A percentile compares a stretch with the other conserved stretches of the same genome.
phyloP scores from a whole-genome alignment of 2,888 invertebrate species.

The Criorhina ranunculi region DNA sequence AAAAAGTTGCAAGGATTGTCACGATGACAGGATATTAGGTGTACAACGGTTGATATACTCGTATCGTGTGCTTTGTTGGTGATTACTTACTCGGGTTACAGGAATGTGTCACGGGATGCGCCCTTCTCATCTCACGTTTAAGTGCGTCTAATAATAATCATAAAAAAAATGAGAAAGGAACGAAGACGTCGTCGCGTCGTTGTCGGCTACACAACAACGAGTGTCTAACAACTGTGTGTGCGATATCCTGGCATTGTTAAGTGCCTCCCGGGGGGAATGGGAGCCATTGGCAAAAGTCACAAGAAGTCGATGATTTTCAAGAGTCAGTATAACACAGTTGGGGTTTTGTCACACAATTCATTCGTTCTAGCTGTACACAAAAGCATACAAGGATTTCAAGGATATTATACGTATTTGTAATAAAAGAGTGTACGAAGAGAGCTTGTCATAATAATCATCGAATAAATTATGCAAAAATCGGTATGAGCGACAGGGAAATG shows the following conservation, averaged over 20 bases:
- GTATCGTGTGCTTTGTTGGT: constrained; percentile 41
- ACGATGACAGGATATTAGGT: constrained; percentile 66
- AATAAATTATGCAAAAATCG: constrained; percentile 84
- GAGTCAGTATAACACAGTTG: constrained; percentile 51
- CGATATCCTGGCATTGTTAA: constrained; percentile 68
- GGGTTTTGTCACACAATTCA: constrained; percentile 68
- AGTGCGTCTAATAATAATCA: constrained; percentile 77
- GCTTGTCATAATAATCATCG: constrained; percentile 83
- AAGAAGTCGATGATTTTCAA: constrained; percentile 45
- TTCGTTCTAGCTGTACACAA: constrained; percentile 15
- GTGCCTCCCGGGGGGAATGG: constrained; percentile 43
- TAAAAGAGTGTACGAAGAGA: constrained; percentile 68
- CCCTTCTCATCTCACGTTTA: constrained; percentile 47
- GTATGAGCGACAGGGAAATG: constrained; percentile 59
- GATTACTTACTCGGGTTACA: constrained; percentile 71
- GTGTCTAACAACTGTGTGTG: constrained; percentile 67
- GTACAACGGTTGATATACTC: constrained; percentile 17
- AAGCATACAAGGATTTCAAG: constrained; percentile 63
- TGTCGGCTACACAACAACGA: constrained; percentile 46
- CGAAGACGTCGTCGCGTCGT: constrained; percentile 54
- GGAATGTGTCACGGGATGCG: constrained; percentile 55
- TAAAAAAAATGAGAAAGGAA: constrained; percentile 75
- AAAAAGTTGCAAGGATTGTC: constrained; percentile 57
- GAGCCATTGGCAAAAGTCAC: constrained; percentile 33
- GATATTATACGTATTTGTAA: constrained; percentile 70